Percentiles rank a stretch among this genome's conserved stretches.
Evolutionary conservation across 1,140 invertebrate genomes (phyloP).

Genomic region (Drosophila tropicalis): DNA sequence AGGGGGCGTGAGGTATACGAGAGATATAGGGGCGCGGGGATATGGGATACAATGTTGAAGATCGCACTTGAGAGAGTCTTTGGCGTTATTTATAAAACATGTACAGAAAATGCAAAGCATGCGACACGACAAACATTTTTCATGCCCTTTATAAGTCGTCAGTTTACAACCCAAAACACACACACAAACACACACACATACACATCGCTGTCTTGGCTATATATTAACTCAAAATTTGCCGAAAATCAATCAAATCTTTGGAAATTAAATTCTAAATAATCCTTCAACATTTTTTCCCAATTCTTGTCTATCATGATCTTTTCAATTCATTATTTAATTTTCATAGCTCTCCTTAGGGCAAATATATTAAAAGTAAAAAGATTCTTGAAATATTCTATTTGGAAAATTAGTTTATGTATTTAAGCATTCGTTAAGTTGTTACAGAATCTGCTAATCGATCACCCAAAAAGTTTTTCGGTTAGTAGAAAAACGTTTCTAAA

Average conservation of each 20-base stretch:
- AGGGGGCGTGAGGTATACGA: background rate
- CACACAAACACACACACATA: background rate
- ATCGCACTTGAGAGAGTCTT: slow-evolving; percentile 50
- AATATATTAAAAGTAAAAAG: no score
- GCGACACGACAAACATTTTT: slow-evolving; percentile 76
- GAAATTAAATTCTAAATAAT: background rate
- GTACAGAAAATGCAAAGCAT: slow-evolving; percentile 74
- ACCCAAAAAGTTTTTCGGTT: no score
- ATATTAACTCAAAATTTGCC: background rate
- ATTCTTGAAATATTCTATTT: no score
- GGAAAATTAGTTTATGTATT: no score
- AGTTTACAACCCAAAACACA: slow-evolving; percentile 7
- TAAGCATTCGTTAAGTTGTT: no score
- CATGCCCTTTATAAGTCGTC: slow-evolving; percentile 75
- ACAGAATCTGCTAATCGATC: no score
- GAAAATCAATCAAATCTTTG: background rate
- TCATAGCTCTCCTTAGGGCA: no score
- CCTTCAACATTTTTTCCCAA: no score
- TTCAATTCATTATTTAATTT: no score
- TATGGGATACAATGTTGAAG: background rate
- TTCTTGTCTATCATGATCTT: no score
- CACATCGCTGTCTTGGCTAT: background rate
- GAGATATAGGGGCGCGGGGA: background rate
- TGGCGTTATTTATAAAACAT: slow-evolving; percentile 80
- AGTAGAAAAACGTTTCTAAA: no score